Conservation (phyloP, 2,888 invertebrate genomes). For the Brachycybe producta region DNA sequence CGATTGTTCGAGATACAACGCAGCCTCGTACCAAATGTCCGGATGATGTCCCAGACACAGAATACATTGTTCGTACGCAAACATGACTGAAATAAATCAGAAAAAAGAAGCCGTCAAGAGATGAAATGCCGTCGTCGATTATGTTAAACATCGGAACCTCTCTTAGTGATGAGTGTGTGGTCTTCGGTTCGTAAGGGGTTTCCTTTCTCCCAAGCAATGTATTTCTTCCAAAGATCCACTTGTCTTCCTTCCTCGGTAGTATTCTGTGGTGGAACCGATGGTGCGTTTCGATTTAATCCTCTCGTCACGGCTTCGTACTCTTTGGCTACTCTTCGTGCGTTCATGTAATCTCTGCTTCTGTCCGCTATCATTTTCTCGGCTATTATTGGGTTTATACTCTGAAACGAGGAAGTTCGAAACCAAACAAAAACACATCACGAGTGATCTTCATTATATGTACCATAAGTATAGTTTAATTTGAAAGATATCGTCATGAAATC, state of each 20-base stretch:
- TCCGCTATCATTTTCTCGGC: conserved; percentile 98
- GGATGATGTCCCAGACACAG: conserved; percentile 94
- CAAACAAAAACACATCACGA: too few relatives aligned
- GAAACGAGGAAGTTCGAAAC: conserved; percentile 31
- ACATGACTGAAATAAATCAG: conserved; percentile 57
- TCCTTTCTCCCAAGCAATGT: conserved; percentile 90
- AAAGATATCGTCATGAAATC: too few relatives aligned
- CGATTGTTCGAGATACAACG: conserved; percentile 89
- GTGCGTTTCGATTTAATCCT: conserved; percentile 87
- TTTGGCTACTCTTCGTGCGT: conserved; percentile 87
- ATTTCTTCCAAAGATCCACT: conserved; percentile 98
- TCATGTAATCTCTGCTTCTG: conserved; percentile 92
- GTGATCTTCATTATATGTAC: too few relatives aligned
- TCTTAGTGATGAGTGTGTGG: conserved; percentile 74
- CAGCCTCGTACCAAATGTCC: conserved; percentile 98
- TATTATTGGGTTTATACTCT: conserved; percentile 72
- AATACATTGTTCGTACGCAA: conserved; percentile 95
- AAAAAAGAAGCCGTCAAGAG: not conserved
- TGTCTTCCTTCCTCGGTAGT: conserved; percentile 84
- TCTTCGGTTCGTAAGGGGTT: conserved; percentile 96
- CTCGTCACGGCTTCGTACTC: conserved; percentile 89
- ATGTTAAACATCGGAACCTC: conserved; percentile 42
- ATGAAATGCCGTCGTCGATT: not conserved
- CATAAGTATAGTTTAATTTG: too few relatives aligned
- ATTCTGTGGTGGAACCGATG: conserved; percentile 89